Percentiles rank a stretch among this genome's conserved stretches.
Evolutionary conservation across 2,888 invertebrate genomes (phyloP).

Genomic region (Adelphocoris suturalis): DNA sequence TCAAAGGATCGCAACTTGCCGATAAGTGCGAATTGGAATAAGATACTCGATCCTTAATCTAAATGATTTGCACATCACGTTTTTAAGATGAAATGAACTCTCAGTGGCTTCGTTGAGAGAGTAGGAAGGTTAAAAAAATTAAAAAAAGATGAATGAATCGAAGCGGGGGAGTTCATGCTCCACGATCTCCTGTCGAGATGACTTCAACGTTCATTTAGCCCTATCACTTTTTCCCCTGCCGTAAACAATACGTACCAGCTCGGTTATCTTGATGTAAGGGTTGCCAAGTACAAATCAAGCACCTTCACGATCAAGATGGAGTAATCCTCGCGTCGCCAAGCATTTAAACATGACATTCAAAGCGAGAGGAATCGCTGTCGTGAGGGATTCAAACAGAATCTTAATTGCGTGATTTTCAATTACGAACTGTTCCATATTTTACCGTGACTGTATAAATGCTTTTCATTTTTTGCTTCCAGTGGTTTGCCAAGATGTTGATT

Average conservation of each 20-base stretch:
- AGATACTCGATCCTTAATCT: neutral
- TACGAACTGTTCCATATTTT: too few relatives aligned
- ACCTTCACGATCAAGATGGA: too few relatives aligned
- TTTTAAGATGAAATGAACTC: neutral
- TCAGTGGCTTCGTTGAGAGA: neutral
- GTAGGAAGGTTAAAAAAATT: neutral
- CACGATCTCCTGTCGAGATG: conserved; percentile 26
- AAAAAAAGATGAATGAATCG: neutral
- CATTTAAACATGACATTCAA: too few relatives aligned
- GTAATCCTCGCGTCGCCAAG: too few relatives aligned
- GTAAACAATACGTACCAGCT: neutral
- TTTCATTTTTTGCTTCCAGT: too few relatives aligned
- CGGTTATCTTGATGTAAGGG: neutral
- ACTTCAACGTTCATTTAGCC: conserved; percentile 20
- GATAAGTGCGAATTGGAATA: neutral
- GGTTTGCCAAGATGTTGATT: too few relatives aligned
- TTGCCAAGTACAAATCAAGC: too few relatives aligned
- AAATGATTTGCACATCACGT: neutral
- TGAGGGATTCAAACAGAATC: too few relatives aligned
- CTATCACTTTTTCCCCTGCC: neutral
- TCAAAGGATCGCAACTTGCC: neutral
- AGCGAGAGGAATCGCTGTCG: too few relatives aligned
- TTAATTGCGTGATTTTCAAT: too few relatives aligned
- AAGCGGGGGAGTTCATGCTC: conserved; percentile 7
- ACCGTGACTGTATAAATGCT: too few relatives aligned